Evolutionary conservation across 2,113 vertebrate genomes (phyloP), one percentile per base, ranked within the genome.

Genomic region (Phaethon lepturus): DNA sequence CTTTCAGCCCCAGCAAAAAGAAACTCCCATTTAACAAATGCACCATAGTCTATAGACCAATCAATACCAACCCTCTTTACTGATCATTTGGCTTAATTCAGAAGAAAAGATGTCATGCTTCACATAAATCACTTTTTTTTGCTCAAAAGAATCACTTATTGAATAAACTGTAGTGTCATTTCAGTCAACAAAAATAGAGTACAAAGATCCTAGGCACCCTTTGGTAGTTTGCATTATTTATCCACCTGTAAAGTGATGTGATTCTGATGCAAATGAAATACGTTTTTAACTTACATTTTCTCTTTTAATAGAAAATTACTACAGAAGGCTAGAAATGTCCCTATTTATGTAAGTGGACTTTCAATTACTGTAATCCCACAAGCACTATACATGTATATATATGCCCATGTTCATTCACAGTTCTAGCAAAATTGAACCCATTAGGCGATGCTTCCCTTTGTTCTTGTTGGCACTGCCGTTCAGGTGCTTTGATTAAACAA

Each of bases 291-390:
- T 78, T 62, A 58, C 60, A 50, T 95, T 93, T 95, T 45, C 47
- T 60, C 77, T 97, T 87, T 78, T 95, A 88, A 85, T 90, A 87
- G 38, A 88, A 95, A 96, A 93, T 96, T 81, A 89, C 85, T 80
- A 59, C 47, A 68, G 60, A 97, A 80, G 80, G 49, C 38, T 87
- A 96, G 81, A 95, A 97, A 55, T 23, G 16, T 56, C 50, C 94
- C 84, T 93, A 29, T 96, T 87, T 94, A 66, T 93, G 33, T 66
- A 86, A 92, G 58, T 81, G 78, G 96, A 93, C 66, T 95, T 97
- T 87, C 88, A 88, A 78, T 87, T 95, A 56, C 50, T 28, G 7
- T 85, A 93, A 91, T 86, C 45, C 66, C n/a, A 94, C 84, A 95
- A 89, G 79, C 95, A 86, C 58, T 74, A 79, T 74, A 95, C 31